These are phyloP conservation scores for Magallana gigas DNA, from an alignment of 1,140 invertebrate genomes.

Conservation along the genomic window DNA sequence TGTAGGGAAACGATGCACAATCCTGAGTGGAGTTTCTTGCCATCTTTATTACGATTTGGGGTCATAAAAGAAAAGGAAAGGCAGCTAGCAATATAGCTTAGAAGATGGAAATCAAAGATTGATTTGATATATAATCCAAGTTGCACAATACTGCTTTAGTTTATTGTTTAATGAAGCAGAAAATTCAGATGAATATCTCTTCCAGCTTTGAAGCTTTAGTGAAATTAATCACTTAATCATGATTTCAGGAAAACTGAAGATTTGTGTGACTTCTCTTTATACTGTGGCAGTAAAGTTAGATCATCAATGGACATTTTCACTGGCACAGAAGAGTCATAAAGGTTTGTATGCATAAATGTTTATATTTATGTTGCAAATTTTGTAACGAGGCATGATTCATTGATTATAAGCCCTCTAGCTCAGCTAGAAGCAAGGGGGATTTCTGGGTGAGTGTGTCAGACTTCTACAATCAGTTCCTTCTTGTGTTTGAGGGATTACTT, in stretches of 20 bases:
- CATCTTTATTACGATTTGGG: neutral
- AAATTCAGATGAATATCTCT: neutral
- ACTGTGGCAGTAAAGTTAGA: neutral
- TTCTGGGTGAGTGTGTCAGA: too few relatives aligned
- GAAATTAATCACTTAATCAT: constrained; percentile 20
- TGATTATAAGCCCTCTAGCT: too few relatives aligned
- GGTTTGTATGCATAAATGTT: neutral
- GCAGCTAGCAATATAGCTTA: neutral
- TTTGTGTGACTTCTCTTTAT: too few relatives aligned
- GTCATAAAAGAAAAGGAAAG: neutral
- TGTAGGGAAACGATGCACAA: constrained; percentile 4
- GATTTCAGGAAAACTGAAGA: neutral
- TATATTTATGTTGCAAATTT: neutral
- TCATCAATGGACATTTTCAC: neutral
- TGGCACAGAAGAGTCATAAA: neutral
- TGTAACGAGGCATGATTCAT: too few relatives aligned
- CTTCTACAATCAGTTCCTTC: too few relatives aligned
- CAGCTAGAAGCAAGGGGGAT: too few relatives aligned
- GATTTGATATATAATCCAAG: constrained; percentile 19
- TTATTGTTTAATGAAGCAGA: constrained; percentile 12
- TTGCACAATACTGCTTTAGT: neutral
- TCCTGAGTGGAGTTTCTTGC: neutral
- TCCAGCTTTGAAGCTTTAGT: neutral
- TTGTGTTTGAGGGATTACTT: too few relatives aligned
- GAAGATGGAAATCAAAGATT: constrained; percentile 18